A percentile compares a stretch with the other conserved stretches of the same genome.
Conservation (phyloP, 1,140 invertebrate species). For the Platyscapa corneri region DNA sequence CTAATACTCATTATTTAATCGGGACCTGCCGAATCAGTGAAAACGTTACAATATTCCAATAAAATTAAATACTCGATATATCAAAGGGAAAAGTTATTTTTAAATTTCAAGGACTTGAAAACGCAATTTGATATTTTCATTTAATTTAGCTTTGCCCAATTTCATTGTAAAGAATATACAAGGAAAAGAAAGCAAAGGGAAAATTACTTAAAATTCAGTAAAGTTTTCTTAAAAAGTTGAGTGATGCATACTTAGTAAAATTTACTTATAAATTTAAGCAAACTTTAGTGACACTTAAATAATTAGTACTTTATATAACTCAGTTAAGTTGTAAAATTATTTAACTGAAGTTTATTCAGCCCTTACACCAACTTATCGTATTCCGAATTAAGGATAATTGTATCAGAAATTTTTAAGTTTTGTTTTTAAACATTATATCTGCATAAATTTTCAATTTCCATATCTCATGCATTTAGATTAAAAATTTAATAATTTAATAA, state of each 20-base stretch:
- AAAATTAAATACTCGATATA: neutral
- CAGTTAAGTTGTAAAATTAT: neutral
- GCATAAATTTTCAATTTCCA: too few species aligned
- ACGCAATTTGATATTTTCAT: too few species aligned
- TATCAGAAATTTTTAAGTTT: too few species aligned
- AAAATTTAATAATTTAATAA: too few species aligned
- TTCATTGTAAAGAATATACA: too few species aligned
- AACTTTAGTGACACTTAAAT: neutral
- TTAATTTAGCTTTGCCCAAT: too few species aligned
- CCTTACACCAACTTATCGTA: neutral
- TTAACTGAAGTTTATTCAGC: neutral
- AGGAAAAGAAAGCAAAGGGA: neutral
- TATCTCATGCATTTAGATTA: too few species aligned
- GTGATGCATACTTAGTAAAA: neutral
- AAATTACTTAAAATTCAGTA: neutral
- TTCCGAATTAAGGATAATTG: too few species aligned
- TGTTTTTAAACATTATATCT: too few species aligned
- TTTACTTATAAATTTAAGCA: neutral
- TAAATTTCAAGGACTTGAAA: neutral
- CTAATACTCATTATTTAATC: neutral
- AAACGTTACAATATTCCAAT: too few species aligned
- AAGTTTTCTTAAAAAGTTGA: neutral
- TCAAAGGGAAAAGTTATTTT: neutral
- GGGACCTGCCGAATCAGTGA: neutral
- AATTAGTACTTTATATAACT: neutral